These are phyloP conservation scores for Caranx ignobilis DNA, from an alignment of 2,113 vertebrate genomes.

Conservation along the genomic window DNA sequence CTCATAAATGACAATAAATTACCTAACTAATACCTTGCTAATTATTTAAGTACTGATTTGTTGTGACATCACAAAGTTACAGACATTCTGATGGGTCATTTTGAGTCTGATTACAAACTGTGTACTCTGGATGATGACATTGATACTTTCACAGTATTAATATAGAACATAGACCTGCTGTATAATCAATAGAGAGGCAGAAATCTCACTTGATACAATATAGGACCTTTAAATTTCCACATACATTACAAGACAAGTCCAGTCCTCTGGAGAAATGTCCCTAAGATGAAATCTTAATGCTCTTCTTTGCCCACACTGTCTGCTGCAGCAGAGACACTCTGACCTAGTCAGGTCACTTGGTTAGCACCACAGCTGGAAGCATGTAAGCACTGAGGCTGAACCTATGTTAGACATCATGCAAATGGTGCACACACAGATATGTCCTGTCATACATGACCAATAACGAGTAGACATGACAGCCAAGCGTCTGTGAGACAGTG, in stretches of 20 bases:
- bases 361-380: slow-evolving; percentile 15
- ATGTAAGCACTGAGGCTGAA: not conserved
- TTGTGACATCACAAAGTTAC: too few relatives aligned
- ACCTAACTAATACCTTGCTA: too few relatives aligned
- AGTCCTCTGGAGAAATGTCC: slow-evolving; percentile 22
- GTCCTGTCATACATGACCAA: not conserved
- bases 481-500: slow-evolving; percentile 1
- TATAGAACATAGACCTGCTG: too few relatives aligned
- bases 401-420: slow-evolving; percentile 18
- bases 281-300: slow-evolving; percentile 1
- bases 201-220: too few relatives aligned
- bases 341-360: slow-evolving; percentile 38
- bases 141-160: too few relatives aligned
- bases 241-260: not conserved
- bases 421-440: not conserved
- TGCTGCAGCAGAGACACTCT: slow-evolving; percentile 41
- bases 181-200: too few relatives aligned
- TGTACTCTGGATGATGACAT: too few relatives aligned
- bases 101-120: too few relatives aligned
- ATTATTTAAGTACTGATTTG: too few relatives aligned
- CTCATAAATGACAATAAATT: not conserved
- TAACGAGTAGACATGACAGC: not conserved
- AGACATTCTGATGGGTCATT: too few relatives aligned
- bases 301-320: slow-evolving; percentile 13
- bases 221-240: not conserved